phyloP scores from a whole-genome alignment of 2,113 vertebrate genomes.

The Irena cyanogastra region DNA sequence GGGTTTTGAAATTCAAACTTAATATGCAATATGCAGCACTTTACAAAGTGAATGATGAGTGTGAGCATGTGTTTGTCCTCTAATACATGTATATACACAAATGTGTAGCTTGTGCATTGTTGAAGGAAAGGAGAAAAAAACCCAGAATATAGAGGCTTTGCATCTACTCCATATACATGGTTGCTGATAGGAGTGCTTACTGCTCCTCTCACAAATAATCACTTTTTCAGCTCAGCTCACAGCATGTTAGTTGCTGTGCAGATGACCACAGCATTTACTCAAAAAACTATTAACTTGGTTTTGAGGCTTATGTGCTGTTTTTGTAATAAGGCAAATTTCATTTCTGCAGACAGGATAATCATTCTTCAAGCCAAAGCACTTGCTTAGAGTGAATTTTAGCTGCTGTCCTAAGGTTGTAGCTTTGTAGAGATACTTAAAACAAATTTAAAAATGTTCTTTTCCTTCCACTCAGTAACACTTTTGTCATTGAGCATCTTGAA shows the following conservation, averaged over 20 bases:
- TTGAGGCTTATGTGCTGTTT: not conserved
- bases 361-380: not conserved
- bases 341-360: not conserved
- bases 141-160: not conserved
- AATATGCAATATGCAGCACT: fast-evolving
- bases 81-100: no score
- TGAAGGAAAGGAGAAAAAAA: not conserved
- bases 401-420: not conserved
- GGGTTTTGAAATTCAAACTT: not conserved
- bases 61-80: not conserved
- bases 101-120: not conserved
- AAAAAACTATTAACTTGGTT: not conserved
- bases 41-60: not conserved
- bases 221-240: not conserved
- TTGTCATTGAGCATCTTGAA: not conserved
- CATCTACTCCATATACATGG: not conserved
- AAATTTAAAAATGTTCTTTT: not conserved
- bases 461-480: not conserved
- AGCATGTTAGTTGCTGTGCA: not conserved
- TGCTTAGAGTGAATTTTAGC: not conserved
- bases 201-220: not conserved
- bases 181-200: not conserved
- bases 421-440: not conserved
- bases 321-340: not conserved
- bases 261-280: not conserved